These are phyloP conservation scores for Rattus rattus DNA, from an alignment of 2,113 vertebrate genomes.

Conservation along the genomic window DNA sequence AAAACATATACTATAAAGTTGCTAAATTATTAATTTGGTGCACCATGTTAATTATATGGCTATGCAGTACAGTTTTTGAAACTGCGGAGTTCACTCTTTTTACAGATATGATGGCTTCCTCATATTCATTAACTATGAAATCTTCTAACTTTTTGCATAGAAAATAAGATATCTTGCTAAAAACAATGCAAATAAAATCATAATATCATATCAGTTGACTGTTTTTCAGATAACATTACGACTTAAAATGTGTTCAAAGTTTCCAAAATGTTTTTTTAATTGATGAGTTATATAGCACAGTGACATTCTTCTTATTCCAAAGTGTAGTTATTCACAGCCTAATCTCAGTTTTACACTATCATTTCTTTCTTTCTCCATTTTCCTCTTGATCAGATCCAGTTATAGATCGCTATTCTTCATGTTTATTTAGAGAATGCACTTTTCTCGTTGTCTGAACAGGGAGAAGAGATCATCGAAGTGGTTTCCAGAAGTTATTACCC, in stretches of 20 bases:
- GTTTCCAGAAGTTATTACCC: background rate
- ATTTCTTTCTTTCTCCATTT: background rate
- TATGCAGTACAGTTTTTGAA: background rate
- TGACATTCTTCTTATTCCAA: background rate
- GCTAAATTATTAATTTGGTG: background rate
- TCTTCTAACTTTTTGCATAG: background rate
- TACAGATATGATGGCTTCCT: background rate
- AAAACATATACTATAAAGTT: background rate
- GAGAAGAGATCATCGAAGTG: background rate
- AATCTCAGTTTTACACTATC: background rate
- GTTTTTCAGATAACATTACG: background rate
- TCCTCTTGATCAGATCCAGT: background rate
- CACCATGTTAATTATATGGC: background rate
- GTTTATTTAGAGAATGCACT: background rate
- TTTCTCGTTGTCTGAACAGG: background rate
- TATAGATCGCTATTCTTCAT: background rate
- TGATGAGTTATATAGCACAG: background rate
- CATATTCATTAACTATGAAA: background rate
- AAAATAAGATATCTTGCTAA: background rate
- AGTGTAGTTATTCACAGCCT: background rate
- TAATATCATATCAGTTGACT: background rate
- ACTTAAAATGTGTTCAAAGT: background rate
- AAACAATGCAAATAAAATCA: background rate
- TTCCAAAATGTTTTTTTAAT: constrained; percentile 7
- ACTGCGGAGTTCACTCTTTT: background rate